These are phyloP conservation scores for Eilema griseolum DNA, from an alignment of 2,888 invertebrate species.

Conservation along the genomic window DNA sequence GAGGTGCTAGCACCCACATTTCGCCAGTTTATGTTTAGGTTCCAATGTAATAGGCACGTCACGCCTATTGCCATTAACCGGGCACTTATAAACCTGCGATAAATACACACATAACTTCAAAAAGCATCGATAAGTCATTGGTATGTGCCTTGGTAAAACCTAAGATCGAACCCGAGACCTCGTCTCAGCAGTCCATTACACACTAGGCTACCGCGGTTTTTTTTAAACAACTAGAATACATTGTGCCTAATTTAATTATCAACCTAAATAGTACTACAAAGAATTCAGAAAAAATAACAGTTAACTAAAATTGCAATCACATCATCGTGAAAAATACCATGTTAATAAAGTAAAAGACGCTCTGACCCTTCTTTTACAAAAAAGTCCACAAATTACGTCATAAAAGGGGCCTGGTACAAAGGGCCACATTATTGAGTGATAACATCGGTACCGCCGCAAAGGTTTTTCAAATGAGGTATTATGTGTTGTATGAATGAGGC, in stretches of 20 bases:
- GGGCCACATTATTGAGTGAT: slow-evolving; percentile 63
- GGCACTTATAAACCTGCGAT: too few species aligned
- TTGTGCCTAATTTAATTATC: neutral
- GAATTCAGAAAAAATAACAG: neutral
- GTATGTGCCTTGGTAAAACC: too few species aligned
- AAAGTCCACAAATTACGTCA: slow-evolving; percentile 40
- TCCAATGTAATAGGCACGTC: too few species aligned
- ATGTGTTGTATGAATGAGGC: slow-evolving; percentile 60
- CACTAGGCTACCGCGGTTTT: too few species aligned
- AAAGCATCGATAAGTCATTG: too few species aligned
- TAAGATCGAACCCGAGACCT: too few species aligned
- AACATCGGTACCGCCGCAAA: slow-evolving; percentile 64
- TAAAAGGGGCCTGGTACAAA: slow-evolving; percentile 57
- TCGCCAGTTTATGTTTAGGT: too few species aligned
- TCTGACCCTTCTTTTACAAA: slow-evolving; percentile 3
- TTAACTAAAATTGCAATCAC: neutral
- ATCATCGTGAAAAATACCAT: neutral
- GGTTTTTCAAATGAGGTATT: slow-evolving; percentile 73
- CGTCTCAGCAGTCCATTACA: too few species aligned
- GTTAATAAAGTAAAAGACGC: slow-evolving; percentile 17
- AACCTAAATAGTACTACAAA: neutral
- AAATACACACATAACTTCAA: too few species aligned
- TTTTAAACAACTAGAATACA: too few species aligned
- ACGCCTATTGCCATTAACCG: too few species aligned
- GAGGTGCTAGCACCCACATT: too few species aligned